Evolutionary conservation across 2,888 invertebrate species (phyloP).

Genomic region (Acanthosepion lycidas): DNA sequence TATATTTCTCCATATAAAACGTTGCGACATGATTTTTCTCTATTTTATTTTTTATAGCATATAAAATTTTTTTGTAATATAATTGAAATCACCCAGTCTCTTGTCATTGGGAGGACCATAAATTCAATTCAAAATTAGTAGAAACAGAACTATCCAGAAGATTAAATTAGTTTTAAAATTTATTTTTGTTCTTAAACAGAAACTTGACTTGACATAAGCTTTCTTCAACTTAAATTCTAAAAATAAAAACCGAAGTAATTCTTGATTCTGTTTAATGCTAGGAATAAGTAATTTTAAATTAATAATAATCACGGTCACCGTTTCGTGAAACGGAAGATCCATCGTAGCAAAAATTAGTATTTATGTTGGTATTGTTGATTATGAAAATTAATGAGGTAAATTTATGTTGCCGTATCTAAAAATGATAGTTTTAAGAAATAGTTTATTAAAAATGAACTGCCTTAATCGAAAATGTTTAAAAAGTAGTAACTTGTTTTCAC

Average conservation of each 20-base stretch:
- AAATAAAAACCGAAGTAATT: neutral
- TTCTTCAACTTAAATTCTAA: neutral
- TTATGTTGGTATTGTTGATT: neutral
- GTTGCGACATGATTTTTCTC: no score
- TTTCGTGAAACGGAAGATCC: neutral
- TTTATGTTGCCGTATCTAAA: neutral
- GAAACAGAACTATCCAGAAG: no score
- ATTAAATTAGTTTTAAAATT: no score
- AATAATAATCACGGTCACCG: neutral
- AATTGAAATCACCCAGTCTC: no score
- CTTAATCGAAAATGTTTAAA: neutral
- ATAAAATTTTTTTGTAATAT: no score
- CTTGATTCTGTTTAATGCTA: neutral
- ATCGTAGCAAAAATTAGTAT: neutral
- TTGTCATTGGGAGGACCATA: no score
- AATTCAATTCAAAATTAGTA: no score
- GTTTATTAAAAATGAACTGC: neutral
- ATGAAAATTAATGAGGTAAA: neutral
- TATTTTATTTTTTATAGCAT: no score
- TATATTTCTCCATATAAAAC: no score
- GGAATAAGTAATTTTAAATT: neutral
- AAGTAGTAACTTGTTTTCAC: neutral
- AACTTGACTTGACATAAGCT: no score
- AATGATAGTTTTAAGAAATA: neutral
- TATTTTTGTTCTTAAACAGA: no score